Evolutionary conservation across 1,140 invertebrate species (phyloP), one percentile per base, ranked within the genome.

Genomic region (Rhagoletis pomonella): DNA sequence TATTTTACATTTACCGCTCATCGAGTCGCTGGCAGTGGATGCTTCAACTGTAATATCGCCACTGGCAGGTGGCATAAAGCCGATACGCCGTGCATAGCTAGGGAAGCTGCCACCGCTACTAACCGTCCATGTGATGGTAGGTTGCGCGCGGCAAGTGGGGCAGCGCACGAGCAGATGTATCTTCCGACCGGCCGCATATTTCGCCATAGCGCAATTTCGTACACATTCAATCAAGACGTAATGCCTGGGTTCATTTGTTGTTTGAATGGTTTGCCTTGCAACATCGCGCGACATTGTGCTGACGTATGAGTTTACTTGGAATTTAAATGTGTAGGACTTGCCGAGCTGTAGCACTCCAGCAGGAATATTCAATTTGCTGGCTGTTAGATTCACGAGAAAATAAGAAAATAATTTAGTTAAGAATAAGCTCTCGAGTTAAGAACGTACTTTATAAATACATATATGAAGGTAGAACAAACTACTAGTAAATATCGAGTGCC

Each of bases 181-280:
- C 69, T 73, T 73, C 3, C 69, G 69, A 3, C 55, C 69, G 0
- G 73, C 6, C 12, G 58, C 62, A 85, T 44, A 88, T 2, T 65
- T n/a, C 19, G 64, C 47, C 9, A 47, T 42, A 5, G 2, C 6
- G 73, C 88, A 88, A 88, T 88, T 88, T 9, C 84, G 10, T 64
- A 87, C 12, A 88, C 88, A 88, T 50, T 85, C 42, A 4, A 88
- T 86, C n/a, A 67, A 59, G 1, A 88, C 60, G 3, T 64, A 42
- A n/a, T 86, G 81, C n/a, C 73, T 77, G 6, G 50, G 7, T 14
- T 86, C 64, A 19, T 59, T 50, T 6, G 67, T 39, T 62, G 86
- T 62, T 44, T 86, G 39, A 47, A 88, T 44, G 10, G 29, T 19
- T 77, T 88, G 87, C 14, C 44, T n/a, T 9, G 42, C 47, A 17